Base-by-base conservation (phyloP, 2,888 invertebrate species). In the Electrophaes corylata region DNA sequence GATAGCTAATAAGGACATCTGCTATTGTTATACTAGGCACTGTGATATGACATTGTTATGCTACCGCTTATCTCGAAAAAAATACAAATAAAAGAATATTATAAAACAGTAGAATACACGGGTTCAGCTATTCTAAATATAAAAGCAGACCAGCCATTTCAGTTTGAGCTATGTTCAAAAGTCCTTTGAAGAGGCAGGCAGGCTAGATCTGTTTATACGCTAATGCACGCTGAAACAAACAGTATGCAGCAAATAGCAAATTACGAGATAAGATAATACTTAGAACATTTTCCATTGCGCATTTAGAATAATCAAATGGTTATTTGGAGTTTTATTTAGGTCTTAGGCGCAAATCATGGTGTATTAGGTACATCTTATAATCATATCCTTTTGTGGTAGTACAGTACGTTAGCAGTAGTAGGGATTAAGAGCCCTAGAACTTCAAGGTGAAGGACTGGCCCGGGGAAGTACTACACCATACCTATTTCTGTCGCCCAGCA, bases 151-250 rank as follows among this genome's bases (percentile, higher is more conserved):
- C 20, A 29, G 18, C 29, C 2, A 31, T n/a, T 20, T 20, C 12
- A 35, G 41, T n/a, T 12, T 14, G 44, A 14, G 19, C 12, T 10
- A 20, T 14, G 20, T 43, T 14, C 29, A 39, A 19, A 48, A 43
- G 33, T 50, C 35, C 39, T 44, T 50, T 50, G 41, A 50, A 50
- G 29, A 59, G 16, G 41, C 46, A 43, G 35, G 48, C 40, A 26
- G 37, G 26, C 51, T 40, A 57, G 57, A 57, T 50, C 35, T 41
- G 49, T 37, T 16, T 44, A 29, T 46, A 44, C 46, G 51, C 56
- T 52, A 56, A 60, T 60, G 60, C 45, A 35, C 40, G 18, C 46
- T 47, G 47, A 50, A 54, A 47, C 41, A 46, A 51, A 59, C 59
- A 59, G 41, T 33, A 43, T 54, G 41, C 49, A 59, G 31, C 37